phyloP scores from a whole-genome alignment of 2,888 invertebrate genomes.

The Dolichomitus sp. region DNA sequence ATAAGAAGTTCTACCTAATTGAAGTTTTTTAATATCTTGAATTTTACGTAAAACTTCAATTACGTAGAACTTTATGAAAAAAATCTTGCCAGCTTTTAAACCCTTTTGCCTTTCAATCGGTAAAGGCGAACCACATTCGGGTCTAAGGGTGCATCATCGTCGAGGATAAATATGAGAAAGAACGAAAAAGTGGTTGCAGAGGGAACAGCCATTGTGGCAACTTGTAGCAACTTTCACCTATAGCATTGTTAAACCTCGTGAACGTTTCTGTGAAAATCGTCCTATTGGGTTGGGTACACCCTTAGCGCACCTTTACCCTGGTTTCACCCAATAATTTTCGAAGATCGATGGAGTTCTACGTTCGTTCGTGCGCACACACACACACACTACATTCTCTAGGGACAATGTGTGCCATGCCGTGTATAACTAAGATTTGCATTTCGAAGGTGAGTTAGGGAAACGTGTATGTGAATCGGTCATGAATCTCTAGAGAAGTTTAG shows the following conservation, averaged over 20 bases:
- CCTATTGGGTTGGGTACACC: conserved; percentile 24
- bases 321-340: conserved; percentile 76
- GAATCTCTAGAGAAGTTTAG: conserved; percentile 44
- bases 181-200: background rate
- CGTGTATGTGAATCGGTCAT: conserved; percentile 10
- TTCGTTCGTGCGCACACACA: conserved; percentile 14
- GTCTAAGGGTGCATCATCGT: background rate
- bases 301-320: conserved; percentile 68
- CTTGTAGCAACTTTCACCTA: background rate
- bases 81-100: too few relatives aligned
- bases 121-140: background rate
- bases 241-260: conserved; percentile 32
- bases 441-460: background rate
- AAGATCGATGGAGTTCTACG: conserved; percentile 64
- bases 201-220: background rate
- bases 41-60: too few relatives aligned
- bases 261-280: conserved; percentile 47
- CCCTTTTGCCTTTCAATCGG: too few relatives aligned
- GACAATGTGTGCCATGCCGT: background rate
- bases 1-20: too few relatives aligned
- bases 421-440: background rate
- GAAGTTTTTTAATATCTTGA: too few relatives aligned
- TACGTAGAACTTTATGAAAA: too few relatives aligned
- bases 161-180: background rate
- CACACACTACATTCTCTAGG: conserved; percentile 23